phyloP scores from a whole-genome alignment of 2,797 vertebrate species.

The Bovichtus diacanthus region DNA sequence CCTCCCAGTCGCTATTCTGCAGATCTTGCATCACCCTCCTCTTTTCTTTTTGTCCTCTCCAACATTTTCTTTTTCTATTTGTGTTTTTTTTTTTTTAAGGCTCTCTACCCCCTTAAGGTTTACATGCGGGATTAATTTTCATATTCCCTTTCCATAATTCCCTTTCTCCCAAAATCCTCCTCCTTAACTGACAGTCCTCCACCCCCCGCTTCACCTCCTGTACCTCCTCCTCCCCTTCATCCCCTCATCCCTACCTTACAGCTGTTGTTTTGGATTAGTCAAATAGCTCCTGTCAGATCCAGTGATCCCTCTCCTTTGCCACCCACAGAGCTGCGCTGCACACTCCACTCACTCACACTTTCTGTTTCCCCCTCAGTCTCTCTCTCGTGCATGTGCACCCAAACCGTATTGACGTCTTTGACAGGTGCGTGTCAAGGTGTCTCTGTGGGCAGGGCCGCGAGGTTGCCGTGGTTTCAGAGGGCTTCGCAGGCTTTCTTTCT shows the following conservation, averaged over 20 bases:
- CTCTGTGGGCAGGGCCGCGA: slow-evolving; percentile 48
- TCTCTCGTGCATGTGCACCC: slow-evolving; percentile 46
- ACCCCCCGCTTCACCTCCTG: slow-evolving; percentile 15
- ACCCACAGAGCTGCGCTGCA: slow-evolving; percentile 80
- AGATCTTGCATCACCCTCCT: slow-evolving; percentile 46
- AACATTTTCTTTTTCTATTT: slow-evolving; percentile 62
- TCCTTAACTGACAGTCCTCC: slow-evolving; percentile 41
- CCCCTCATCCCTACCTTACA: slow-evolving; percentile 79
- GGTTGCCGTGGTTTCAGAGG: slow-evolving; percentile 39
- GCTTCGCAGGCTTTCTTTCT: slow-evolving; percentile 35
- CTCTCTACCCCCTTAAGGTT: slow-evolving; percentile 49
- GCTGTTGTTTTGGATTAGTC: slow-evolving; percentile 89
- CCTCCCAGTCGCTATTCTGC: slow-evolving; percentile 31
- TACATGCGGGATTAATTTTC: slow-evolving; percentile 74
- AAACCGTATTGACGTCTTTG: slow-evolving; percentile 44
- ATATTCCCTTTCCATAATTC: slow-evolving; percentile 63
- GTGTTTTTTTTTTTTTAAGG: slow-evolving; percentile 47
- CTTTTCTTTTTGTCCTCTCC: slow-evolving; percentile 35
- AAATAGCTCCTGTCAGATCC: slow-evolving; percentile 88
- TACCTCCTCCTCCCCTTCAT: slow-evolving; percentile 19
- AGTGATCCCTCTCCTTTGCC: slow-evolving; percentile 83
- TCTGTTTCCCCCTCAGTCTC: slow-evolving; percentile 13
- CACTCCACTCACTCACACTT: slow-evolving; percentile 43
- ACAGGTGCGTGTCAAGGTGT: slow-evolving; percentile 83
- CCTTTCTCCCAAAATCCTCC: slow-evolving; percentile 41